Evolutionary conservation across 2,888 invertebrate genomes (phyloP).

Genomic region (Euplagia quadripunctaria): DNA sequence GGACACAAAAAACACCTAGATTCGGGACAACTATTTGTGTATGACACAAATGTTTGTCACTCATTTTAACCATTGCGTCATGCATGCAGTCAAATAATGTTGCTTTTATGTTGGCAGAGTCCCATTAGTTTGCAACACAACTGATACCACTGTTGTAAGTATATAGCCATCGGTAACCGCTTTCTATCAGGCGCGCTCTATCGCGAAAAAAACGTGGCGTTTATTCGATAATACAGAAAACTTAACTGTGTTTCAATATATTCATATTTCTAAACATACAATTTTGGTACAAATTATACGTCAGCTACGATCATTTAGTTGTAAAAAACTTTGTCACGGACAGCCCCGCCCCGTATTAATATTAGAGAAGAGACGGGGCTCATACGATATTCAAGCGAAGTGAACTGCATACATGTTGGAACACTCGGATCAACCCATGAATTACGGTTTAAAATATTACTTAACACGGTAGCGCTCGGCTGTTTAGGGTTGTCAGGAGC

Average conservation of each 20-base stretch:
- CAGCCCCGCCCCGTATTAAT: constrained; percentile 47
- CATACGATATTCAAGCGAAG: constrained; percentile 44
- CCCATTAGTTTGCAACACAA: not conserved
- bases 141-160: not conserved
- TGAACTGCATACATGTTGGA: constrained; percentile 54
- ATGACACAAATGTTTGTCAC: too few species aligned
- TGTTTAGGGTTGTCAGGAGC: constrained; percentile 38
- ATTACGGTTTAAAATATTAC: constrained; percentile 66
- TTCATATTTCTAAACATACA: constrained; percentile 17
- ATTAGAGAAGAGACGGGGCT: constrained; percentile 35
- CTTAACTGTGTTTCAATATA: not conserved
- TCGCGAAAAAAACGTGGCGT: too few species aligned
- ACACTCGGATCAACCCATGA: constrained; percentile 48
- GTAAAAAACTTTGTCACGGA: constrained; percentile 32
- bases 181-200: too few species aligned
- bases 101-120: not conserved
- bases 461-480: constrained; percentile 36
- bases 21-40: too few species aligned
- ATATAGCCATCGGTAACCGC: not conserved
- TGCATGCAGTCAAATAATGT: not conserved
- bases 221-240: not conserved
- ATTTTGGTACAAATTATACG: constrained; percentile 17
- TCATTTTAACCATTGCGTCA: too few species aligned
- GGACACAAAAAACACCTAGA: too few species aligned
- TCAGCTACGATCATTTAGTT: constrained; percentile 6